Base-by-base conservation (phyloP, 30 jellyfish, hydroid and myxozoan species). In the Mastigias papua region DNA sequence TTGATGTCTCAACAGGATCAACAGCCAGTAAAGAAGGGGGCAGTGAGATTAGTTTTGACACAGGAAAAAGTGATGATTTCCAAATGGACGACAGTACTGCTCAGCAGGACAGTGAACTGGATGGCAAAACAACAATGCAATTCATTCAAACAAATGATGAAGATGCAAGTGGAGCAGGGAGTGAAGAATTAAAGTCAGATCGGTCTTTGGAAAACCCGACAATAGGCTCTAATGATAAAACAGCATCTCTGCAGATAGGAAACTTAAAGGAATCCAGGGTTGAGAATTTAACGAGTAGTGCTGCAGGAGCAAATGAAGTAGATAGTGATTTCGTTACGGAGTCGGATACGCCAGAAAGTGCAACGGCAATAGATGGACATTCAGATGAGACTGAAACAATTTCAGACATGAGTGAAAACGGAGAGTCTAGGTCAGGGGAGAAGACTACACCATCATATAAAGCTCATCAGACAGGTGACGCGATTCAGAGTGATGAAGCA, bases 1-100 rank as follows among this genome's bases (percentile, higher is more conserved):
- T 79, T 0, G 90, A 79, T 34, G 90, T 48, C 16, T 79, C 90
- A 26, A 65, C 81, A 6, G 71, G 50, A 19, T 61, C 90, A 64
- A 79, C 90, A 7, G 90, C 90, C 2, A 69, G 62, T 16, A 57
- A 61, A 25, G 90, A 79, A 61, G 90, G 62, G 71, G 72, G 81
- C 6, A 63, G 90, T 51, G 50, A 62, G 8, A 37, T 79, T 1
- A 33, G 49, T 13, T 79, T 79, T 48, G 70, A 79, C n/a, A 29
- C 58, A 79, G 29, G 16, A 11, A 42, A 63, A 7, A 65, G 62
- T 35, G 90, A 65, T 33, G 81, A 79, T 37, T 79, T 79, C 48
- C 31, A 25, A 28, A 35, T 27, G 73, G 81, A 65, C 7, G 61
- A 79, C 13, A 73, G 63, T 1, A 72, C 15, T 0, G 50, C 7